Percentiles rank a stretch among this genome's conserved stretches.
Conservation (phyloP, 2,113 vertebrate genomes). For the Picathartes gymnocephalus region DNA sequence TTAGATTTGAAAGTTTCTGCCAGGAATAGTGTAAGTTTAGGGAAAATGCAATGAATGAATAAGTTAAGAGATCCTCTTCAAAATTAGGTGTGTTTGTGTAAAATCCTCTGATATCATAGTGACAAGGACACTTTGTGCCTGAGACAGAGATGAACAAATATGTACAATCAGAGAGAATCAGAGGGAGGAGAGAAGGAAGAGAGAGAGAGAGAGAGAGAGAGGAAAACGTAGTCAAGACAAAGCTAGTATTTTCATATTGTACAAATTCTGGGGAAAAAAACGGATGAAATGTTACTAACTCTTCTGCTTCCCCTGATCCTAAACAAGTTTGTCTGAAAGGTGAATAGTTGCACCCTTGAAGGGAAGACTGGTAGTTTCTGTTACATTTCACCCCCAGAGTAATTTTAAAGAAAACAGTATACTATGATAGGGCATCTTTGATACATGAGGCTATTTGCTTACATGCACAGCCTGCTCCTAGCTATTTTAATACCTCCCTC, state of each 20-base stretch:
- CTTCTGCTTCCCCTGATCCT: not conserved
- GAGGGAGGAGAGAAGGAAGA: too few species aligned
- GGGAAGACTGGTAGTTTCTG: not conserved
- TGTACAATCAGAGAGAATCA: not conserved
- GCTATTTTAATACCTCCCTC: not conserved
- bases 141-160: not conserved
- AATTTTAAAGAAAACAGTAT: not conserved
- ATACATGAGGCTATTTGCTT: not conserved
- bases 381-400: not conserved
- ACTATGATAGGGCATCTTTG: not conserved
- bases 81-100: not conserved
- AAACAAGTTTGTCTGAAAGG: not conserved
- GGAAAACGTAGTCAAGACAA: not conserved
- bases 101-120: not conserved
- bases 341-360: not conserved
- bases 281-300: not conserved
- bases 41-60: not conserved
- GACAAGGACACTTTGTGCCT: not conserved
- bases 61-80: not conserved
- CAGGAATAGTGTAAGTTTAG: constrained; percentile 20
- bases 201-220: not conserved
- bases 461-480: not conserved
- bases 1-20: constrained; percentile 50
- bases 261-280: not conserved
- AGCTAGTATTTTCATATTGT: not conserved